A percentile compares a stretch with the other conserved stretches of the same genome.
Evolutionary conservation across 2,888 invertebrate genomes (phyloP).

Genomic region (Clepsis dumicolana): DNA sequence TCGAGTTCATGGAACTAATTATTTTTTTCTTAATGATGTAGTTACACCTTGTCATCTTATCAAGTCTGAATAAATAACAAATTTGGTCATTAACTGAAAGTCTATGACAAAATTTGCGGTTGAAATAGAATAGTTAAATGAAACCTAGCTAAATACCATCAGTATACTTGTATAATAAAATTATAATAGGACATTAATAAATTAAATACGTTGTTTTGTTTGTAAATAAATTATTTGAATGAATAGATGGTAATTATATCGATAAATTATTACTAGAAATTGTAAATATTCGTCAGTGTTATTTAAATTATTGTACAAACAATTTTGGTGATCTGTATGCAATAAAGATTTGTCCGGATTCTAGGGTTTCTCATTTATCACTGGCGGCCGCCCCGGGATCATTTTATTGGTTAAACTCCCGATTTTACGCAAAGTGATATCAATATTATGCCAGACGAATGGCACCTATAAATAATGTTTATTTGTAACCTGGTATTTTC

Average conservation of each 20-base stretch:
- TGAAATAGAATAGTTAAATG: constrained; percentile 15
- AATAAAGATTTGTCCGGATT: constrained; percentile 81
- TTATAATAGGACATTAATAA: constrained; percentile 54
- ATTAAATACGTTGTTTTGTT: constrained; percentile 60
- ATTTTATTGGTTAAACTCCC: no score
- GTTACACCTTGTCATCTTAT: constrained; percentile 7
- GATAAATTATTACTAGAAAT: constrained; percentile 62
- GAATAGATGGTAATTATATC: constrained; percentile 51
- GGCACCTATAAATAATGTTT: no score
- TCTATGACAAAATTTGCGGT: constrained; percentile 26
- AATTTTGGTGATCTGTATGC: constrained; percentile 82
- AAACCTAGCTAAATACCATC: constrained; percentile 32
- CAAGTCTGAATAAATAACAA: neutral
- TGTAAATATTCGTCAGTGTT: constrained; percentile 83
- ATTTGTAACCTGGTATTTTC: no score
- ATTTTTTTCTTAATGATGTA: no score
- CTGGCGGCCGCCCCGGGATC: no score
- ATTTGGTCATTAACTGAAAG: constrained; percentile 28
- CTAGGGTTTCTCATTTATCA: constrained; percentile 50
- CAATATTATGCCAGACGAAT: no score
- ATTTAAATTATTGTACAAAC: constrained; percentile 79
- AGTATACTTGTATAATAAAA: constrained; percentile 54
- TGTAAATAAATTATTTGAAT: constrained; percentile 65
- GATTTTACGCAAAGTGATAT: no score
- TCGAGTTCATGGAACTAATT: no score